Evolutionary conservation across 2,797 vertebrate genomes (phyloP).

Genomic region (Artibeus lituratus): DNA sequence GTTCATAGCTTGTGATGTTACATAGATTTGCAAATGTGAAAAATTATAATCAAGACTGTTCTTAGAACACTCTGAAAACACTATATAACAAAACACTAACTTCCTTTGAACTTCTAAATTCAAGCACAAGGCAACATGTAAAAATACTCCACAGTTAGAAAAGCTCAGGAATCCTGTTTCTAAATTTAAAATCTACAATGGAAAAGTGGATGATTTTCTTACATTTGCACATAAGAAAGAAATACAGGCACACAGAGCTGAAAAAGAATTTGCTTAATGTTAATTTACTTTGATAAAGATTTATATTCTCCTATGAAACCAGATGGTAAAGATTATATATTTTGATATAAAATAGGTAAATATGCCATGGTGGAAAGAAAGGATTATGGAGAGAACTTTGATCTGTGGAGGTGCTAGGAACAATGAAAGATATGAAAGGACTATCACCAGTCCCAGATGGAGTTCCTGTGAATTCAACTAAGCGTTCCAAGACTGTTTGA

Average conservation of each 20-base stretch:
- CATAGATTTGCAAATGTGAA: background rate
- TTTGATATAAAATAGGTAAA: constrained; percentile 72
- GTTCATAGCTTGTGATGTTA: background rate
- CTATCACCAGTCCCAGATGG: constrained; percentile 58
- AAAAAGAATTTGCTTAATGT: constrained; percentile 47
- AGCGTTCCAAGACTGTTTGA: constrained; percentile 67
- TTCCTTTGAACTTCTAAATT: constrained; percentile 43
- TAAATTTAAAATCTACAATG: constrained; percentile 32
- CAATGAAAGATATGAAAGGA: constrained; percentile 70
- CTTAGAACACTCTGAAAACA: background rate
- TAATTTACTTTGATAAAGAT: constrained; percentile 72
- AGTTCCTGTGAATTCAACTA: constrained; percentile 46
- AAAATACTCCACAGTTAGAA: constrained; percentile 7
- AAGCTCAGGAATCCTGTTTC: constrained; percentile 32
- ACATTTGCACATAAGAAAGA: constrained; percentile 50
- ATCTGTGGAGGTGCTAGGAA: constrained; percentile 70
- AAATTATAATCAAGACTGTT: background rate
- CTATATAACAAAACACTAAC: background rate
- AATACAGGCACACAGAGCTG: background rate
- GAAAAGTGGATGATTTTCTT: constrained; percentile 38
- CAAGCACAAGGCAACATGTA: background rate
- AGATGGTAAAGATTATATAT: constrained; percentile 68
- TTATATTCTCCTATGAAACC: constrained; percentile 64
- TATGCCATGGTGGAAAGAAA: constrained; percentile 64
- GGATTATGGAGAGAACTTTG: constrained; percentile 68